Evolutionary conservation across 1,140 invertebrate genomes (phyloP).

Genomic region (Zeugodacus cucurbitae): DNA sequence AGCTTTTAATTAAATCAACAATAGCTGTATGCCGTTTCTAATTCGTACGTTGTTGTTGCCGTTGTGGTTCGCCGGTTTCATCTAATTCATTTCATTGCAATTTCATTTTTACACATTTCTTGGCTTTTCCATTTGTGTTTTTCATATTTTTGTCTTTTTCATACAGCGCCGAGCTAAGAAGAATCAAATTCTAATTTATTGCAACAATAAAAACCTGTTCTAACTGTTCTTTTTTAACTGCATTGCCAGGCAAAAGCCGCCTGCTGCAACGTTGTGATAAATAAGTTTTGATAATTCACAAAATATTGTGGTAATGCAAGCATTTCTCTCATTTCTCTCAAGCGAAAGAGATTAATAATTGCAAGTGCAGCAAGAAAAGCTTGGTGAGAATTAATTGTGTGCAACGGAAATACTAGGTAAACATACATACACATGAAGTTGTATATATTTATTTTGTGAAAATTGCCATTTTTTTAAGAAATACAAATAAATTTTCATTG

Average conservation of each 20-base stretch:
- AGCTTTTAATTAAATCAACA: slow-evolving; percentile 39
- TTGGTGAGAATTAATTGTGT: neutral
- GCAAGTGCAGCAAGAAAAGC: neutral
- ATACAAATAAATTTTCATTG: neutral
- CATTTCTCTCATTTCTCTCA: neutral
- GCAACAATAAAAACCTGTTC: neutral
- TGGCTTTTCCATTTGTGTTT: neutral
- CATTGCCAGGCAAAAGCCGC: neutral
- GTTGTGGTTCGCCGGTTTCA: slow-evolving; percentile 21
- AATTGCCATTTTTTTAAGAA: neutral
- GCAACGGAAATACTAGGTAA: too few species aligned
- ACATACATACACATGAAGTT: neutral
- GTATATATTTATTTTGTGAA: neutral
- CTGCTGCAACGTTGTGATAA: neutral
- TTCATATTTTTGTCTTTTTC: neutral
- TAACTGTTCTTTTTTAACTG: neutral
- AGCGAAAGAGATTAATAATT: neutral
- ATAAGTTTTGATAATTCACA: slow-evolving; percentile 2
- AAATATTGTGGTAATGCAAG: neutral
- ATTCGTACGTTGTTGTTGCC: neutral
- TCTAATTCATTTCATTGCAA: slow-evolving; percentile 1
- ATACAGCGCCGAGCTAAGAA: neutral
- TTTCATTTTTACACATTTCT: neutral
- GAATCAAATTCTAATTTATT: slow-evolving; percentile 15
- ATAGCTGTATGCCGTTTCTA: neutral